A percentile compares a stretch with the other conserved stretches of the same genome.
phyloP scores from a whole-genome alignment of 2,113 vertebrate species.

The Pogonocichla stellata region DNA sequence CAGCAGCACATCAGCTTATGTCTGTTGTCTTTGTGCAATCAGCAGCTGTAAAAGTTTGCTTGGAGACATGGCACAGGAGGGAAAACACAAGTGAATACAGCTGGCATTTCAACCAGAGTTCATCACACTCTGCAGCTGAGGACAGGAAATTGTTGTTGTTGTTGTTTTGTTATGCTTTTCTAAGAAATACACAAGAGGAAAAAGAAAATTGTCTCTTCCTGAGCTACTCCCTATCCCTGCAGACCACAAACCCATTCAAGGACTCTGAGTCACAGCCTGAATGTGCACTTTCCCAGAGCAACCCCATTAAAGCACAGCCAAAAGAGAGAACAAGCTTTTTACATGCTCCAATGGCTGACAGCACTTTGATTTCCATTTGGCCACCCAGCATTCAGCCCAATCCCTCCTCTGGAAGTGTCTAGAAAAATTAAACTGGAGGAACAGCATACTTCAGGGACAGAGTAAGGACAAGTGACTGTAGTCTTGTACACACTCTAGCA shows the following conservation, averaged over 20 bases:
- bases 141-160: background rate
- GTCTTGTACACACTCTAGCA: background rate
- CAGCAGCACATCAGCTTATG: background rate
- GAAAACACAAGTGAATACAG: constrained; percentile 39
- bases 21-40: constrained; percentile 17
- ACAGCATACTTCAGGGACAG: background rate
- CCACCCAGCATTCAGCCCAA: background rate
- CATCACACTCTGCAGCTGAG: background rate
- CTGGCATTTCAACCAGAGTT: constrained; percentile 33
- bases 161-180: background rate
- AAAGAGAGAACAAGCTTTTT: background rate
- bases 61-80: constrained; percentile 35
- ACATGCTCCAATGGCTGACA: background rate
- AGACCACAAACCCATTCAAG: constrained; percentile 4
- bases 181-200: background rate
- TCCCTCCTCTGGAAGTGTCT: background rate
- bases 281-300: background rate
- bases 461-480: background rate
- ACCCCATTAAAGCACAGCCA: background rate
- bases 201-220: constrained; percentile 1
- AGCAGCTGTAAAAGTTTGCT: background rate
- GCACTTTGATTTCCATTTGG: background rate
- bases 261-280: background rate
- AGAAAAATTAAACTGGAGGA: background rate
- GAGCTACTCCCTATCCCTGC: background rate